Percentiles rank a stretch among this genome's conserved stretches.
Conservation (phyloP, 2,888 invertebrate genomes). For the Chloromyia formosa region DNA sequence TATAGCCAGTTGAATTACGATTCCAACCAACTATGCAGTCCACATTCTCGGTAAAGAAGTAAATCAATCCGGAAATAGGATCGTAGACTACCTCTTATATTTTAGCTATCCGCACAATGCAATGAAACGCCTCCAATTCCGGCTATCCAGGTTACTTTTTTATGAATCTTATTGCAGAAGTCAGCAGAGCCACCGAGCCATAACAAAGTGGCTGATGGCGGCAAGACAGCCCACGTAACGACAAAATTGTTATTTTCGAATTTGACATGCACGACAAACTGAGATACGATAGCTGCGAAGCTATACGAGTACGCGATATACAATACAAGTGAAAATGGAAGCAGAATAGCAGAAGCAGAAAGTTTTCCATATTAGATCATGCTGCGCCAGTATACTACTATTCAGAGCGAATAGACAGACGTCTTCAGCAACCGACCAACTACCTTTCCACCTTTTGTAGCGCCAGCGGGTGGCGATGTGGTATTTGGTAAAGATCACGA, state of each 20-base stretch:
- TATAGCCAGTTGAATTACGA: constrained; percentile 22
- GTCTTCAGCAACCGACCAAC: background rate
- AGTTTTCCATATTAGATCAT: background rate
- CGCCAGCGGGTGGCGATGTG: background rate
- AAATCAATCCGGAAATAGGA: constrained; percentile 35
- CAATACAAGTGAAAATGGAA: no score
- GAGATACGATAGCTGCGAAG: no score
- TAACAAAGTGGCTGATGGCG: constrained; percentile 12
- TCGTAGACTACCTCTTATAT: background rate
- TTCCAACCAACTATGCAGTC: background rate
- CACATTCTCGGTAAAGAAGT: constrained; percentile 12
- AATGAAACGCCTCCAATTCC: constrained; percentile 23
- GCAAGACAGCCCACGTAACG: constrained; percentile 8
- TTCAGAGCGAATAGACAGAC: background rate
- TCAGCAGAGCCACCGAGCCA: constrained; percentile 7
- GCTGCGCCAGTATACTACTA: background rate
- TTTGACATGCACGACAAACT: constrained; percentile 15
- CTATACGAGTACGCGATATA: background rate
- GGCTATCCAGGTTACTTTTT: constrained; percentile 12
- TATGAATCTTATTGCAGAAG: background rate
- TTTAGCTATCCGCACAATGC: background rate
- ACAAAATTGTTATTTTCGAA: constrained; percentile 22
- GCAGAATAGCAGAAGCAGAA: no score
- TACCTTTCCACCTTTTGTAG: background rate
- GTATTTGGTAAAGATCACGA: constrained; percentile 11